Percentiles rank a stretch among this genome's conserved stretches.
Evolutionary conservation across 2,113 vertebrate genomes (phyloP).

Genomic region (Dryoscopus gambensis): DNA sequence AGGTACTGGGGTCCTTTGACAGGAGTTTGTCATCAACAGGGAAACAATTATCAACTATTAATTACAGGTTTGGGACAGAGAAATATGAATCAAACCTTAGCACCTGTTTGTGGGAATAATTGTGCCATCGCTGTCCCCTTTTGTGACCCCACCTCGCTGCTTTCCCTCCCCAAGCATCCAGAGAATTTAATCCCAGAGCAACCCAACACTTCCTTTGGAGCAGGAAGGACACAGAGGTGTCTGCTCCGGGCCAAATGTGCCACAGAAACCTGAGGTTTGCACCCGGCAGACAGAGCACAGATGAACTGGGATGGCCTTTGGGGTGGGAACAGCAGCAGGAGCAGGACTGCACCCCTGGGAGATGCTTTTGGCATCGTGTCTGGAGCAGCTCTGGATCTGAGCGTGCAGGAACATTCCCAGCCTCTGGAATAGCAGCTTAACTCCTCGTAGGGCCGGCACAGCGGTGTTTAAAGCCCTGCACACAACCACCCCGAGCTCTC

Average conservation of each 20-base stretch:
- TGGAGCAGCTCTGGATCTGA: not conserved
- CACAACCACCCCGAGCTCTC: not conserved
- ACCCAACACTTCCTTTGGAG: not conserved
- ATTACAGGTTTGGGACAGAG: not conserved
- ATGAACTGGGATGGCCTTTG: not conserved
- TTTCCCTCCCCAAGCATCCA: not conserved
- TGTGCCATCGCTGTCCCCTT: not conserved
- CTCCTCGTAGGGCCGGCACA: not conserved
- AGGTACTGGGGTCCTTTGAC: not conserved
- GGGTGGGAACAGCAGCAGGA: not conserved
- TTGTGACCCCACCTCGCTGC: not conserved
- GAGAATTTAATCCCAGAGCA: not conserved
- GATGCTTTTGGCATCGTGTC: not conserved
- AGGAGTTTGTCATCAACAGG: not conserved
- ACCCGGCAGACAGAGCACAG: not conserved
- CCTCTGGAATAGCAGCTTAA: not conserved
- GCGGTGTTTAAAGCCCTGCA: not conserved
- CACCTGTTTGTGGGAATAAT: not conserved
- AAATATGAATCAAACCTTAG: not conserved
- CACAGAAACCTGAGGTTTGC: not conserved
- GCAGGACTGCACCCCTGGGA: rapidly evolving
- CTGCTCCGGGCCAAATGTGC: not conserved
- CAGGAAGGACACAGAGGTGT: not conserved
- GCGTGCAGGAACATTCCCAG: not conserved
- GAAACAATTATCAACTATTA: not conserved